phyloP scores from a whole-genome alignment of 2,797 vertebrate genomes.

The Manis pentadactyla region DNA sequence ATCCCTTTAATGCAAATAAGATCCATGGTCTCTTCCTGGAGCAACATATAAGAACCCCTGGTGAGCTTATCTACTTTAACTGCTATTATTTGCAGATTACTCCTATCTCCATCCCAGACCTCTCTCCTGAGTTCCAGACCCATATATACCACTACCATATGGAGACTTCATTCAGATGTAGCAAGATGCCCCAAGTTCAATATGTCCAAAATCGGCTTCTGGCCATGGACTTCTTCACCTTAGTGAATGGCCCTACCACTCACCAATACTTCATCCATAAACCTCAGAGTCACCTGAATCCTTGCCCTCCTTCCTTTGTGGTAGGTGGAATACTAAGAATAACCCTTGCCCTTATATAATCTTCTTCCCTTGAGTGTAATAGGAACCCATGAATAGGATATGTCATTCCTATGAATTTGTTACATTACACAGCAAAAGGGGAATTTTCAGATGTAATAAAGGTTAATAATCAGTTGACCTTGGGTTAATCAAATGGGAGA shows the following conservation, averaged over 20 bases:
- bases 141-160: not conserved
- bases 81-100: no score
- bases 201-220: not conserved
- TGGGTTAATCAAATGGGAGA: not conserved
- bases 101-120: no score
- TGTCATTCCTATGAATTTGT: not conserved
- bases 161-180: slow-evolving; percentile 8
- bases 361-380: not conserved
- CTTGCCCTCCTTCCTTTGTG: not conserved
- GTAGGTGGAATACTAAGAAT: slow-evolving; percentile 35
- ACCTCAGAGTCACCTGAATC: not conserved
- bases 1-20: no score
- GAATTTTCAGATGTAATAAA: slow-evolving; percentile 19
- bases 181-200: not conserved
- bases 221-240: not conserved
- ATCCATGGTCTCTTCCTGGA: no score
- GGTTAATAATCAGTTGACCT: slow-evolving; percentile 13
- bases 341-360: not conserved
- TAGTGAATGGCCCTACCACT: not conserved
- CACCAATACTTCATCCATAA: not conserved
- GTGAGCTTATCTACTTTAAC: no score
- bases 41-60: no score
- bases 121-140: no score
- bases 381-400: not conserved
- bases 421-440: not conserved